A percentile compares a stretch with the other conserved stretches of the same genome.
phyloP scores from a whole-genome alignment of 2,797 vertebrate species.

The Coluber constrictor region DNA sequence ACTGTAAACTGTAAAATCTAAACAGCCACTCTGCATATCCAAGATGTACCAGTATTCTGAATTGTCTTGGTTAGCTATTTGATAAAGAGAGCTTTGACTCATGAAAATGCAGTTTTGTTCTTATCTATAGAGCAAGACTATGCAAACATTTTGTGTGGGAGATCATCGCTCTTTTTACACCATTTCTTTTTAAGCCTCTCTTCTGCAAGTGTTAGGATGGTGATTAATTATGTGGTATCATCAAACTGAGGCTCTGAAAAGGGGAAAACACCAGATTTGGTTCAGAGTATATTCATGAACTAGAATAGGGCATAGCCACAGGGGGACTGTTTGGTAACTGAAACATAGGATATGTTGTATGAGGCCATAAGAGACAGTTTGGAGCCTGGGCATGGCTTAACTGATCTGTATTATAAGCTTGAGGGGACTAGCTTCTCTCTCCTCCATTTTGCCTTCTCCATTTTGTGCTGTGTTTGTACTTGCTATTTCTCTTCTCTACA shows the following conservation, averaged over 20 bases:
- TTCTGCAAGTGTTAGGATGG: not conserved
- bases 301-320: no score
- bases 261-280: not conserved
- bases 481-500: no score
- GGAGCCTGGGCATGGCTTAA: no score
- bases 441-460: no score
- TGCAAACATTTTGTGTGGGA: not conserved
- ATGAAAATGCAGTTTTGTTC: not conserved
- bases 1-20: not conserved
- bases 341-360: no score
- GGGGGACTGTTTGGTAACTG: no score
- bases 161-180: not conserved
- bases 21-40: not conserved
- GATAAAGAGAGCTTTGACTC: not conserved
- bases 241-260: not conserved
- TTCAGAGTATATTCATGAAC: no score
- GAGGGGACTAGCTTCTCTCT: no score
- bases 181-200: not conserved
- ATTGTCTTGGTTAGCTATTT: not conserved
- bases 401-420: no score
- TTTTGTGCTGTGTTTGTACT: no score
- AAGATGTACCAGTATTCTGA: not conserved
- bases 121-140: not conserved
- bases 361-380: no score
- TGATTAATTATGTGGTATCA: not conserved